phyloP scores from a whole-genome alignment of 2,113 vertebrate genomes.

The Dicerorhinus sumatrensis region DNA sequence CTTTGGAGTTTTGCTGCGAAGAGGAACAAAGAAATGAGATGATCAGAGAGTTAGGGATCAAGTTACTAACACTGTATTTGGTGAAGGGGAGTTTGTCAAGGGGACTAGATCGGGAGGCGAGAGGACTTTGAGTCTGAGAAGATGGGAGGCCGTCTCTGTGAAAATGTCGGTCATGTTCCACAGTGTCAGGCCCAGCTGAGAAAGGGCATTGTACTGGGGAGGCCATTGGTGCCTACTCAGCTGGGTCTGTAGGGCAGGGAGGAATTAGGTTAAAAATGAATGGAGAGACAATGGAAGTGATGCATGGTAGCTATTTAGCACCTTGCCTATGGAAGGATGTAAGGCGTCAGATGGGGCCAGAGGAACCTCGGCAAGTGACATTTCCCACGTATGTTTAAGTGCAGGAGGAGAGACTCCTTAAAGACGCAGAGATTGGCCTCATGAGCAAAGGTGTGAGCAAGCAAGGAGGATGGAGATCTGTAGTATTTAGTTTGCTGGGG shows the following conservation, averaged over 20 bases:
- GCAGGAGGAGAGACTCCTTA: not conserved
- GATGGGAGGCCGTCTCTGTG: not conserved
- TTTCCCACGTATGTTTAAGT: not conserved
- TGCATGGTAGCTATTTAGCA: too few species aligned
- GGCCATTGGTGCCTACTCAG: not conserved
- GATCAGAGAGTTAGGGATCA: not conserved
- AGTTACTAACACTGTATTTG: not conserved
- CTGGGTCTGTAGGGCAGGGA: not conserved
- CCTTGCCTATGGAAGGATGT: not conserved
- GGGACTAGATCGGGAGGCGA: not conserved
- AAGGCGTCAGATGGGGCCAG: not conserved
- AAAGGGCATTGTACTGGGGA: fast-evolving
- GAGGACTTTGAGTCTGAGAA: not conserved
- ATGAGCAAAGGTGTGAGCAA: not conserved
- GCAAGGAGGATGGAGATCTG: not conserved
- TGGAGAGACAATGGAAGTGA: not conserved
- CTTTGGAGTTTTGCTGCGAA: not conserved
- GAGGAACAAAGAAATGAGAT: not conserved
- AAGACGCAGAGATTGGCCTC: not conserved
- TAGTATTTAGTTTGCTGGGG: not conserved
- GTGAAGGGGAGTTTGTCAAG: not conserved
- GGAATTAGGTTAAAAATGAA: not conserved
- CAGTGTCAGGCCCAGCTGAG: not conserved
- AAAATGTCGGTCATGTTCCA: not conserved
- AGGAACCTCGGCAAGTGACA: not conserved